Percentiles rank a stretch among this genome's conserved stretches.
Evolutionary conservation across 2,113 vertebrate genomes (phyloP).

Genomic region (Eulemur rufifrons): DNA sequence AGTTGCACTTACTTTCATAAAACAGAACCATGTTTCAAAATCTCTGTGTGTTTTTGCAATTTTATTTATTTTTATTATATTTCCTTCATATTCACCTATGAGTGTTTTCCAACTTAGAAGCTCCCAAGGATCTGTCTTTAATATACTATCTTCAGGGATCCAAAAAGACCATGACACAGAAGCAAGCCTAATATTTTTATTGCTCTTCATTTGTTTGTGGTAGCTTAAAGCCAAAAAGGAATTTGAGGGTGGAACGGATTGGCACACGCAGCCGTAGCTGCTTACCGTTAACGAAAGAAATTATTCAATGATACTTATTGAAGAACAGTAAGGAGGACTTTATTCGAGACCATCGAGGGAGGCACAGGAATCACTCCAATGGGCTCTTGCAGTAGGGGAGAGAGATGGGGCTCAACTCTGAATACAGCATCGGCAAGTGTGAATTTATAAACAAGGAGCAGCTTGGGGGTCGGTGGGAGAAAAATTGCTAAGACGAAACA

Average conservation of each 20-base stretch:
- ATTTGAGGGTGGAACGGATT: not conserved
- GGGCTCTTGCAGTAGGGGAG: not conserved
- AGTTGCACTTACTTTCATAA: not conserved
- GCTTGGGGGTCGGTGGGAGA: not conserved
- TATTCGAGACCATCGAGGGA: not conserved
- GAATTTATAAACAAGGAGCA: not conserved
- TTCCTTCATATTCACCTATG: not conserved
- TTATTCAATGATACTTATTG: not conserved
- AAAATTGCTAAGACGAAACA: not conserved
- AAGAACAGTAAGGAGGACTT: not conserved
- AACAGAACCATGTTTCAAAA: not conserved
- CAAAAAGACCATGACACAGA: not conserved
- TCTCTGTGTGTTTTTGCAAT: not conserved
- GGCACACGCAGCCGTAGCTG: not conserved
- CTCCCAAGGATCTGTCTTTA: not conserved
- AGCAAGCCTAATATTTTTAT: not conserved
- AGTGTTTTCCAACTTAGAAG: not conserved
- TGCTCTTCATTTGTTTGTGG: conserved; percentile 1
- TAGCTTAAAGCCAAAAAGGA: not conserved
- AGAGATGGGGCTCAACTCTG: not conserved
- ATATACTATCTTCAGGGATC: not conserved
- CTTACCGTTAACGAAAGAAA: not conserved
- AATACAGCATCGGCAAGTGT: not conserved
- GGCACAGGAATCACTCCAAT: not conserved
- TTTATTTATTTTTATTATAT: not conserved